These are phyloP conservation scores for Drosophila peninsularis DNA, from an alignment of 2,888 invertebrate genomes.

Conservation along the genomic window DNA sequence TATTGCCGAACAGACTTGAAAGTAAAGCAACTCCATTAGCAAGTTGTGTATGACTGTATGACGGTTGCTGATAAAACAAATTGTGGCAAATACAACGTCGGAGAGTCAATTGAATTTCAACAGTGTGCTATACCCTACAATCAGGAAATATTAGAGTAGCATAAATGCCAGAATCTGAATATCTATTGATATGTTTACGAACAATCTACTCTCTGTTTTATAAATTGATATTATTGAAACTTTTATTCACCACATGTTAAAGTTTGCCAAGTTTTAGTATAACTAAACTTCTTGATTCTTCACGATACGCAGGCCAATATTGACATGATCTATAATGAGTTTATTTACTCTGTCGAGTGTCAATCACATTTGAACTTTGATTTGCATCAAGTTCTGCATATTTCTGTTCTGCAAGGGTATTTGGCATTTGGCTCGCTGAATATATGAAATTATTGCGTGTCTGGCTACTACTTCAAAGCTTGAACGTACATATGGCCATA, in stretches of 20 bases:
- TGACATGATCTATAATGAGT: neutral
- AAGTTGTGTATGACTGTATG: neutral
- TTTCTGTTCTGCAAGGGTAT: neutral
- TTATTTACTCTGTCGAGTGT: neutral
- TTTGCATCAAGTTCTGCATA: too few species aligned
- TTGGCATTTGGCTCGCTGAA: neutral
- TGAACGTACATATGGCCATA: constrained; percentile 25
- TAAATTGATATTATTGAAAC: neutral
- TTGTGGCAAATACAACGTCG: constrained; percentile 1
- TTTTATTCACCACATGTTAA: neutral
- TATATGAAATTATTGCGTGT: neutral
- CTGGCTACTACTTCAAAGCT: constrained; percentile 3
- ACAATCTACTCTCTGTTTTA: neutral
- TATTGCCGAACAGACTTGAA: constrained; percentile 8
- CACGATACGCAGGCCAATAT: neutral
- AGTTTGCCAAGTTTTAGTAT: too few species aligned
- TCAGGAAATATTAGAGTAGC: neutral
- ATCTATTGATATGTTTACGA: neutral
- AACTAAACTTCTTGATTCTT: too few species aligned
- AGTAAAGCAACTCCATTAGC: constrained; percentile 31
- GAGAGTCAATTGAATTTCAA: constrained; percentile 2
- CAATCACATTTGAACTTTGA: neutral
- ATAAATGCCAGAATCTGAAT: neutral
- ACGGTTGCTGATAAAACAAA: constrained; percentile 22
- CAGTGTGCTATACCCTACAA: neutral